Base-by-base conservation (phyloP, 2,797 vertebrate species). In the Tachyglossus aculeatus region DNA sequence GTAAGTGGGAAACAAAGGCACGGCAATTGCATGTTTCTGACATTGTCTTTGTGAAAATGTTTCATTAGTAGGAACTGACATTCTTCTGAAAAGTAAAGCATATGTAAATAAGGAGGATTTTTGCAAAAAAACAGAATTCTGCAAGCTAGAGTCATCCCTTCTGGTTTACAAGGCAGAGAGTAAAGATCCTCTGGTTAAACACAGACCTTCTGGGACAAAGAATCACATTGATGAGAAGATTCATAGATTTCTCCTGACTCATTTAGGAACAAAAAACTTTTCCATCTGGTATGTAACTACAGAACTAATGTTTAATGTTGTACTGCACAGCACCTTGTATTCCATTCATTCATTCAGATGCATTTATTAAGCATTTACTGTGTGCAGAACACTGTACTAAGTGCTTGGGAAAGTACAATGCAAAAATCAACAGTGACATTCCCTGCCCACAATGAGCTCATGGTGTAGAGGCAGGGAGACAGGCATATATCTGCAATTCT, bases 111-210 rank as follows among this genome's bases (percentile, higher is more conserved):
- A 59, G 68, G 64, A 14, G 67, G 84, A 43, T 43, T 83, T 69
- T 78, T 64, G 45, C 83, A 81, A 86, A 79, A 77, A 84, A n/a
- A n/a, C n/a, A n/a, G 82, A 80, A 78, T 69, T 78, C 74, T 84
- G 32, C 51, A 64, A 86, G 83, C 14, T 4, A 53, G 51, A 57
- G 36, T 85, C 61, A 54, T 83, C 80, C 70, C 39, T 9, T 13
- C 22, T 24, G 57, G 54, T 78, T 88, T 58, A 58, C 74, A 67
- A 83, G 54, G 77, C 81, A 82, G 64, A 57, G 64, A 78, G 63
- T 51, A 81, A 87, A 18, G 53, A 19, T 29, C 34, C 57, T 75
- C 63, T 83, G 78, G 78, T 73, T 82, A 79, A 82, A 83, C 69
- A 88, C 70, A 75, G 80, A 72, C 68, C 56, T 79, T 53, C 53